phyloP scores from a whole-genome alignment of 2,888 invertebrate species.

The Drosophila rellima region DNA sequence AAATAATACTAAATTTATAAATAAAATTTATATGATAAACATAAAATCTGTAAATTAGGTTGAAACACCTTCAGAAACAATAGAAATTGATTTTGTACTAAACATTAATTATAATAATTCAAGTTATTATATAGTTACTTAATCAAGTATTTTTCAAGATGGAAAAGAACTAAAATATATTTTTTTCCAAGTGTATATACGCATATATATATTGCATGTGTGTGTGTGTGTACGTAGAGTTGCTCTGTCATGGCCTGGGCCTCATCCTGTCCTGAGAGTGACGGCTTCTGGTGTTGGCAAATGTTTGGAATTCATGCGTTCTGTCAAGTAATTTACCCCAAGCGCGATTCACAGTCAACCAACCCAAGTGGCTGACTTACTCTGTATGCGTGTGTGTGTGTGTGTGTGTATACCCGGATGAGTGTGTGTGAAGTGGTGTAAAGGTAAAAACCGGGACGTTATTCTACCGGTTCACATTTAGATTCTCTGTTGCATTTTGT shows the following conservation, averaged over 20 bases:
- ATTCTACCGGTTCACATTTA: conserved; percentile 14
- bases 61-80: too few species aligned
- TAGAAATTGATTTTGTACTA: too few species aligned
- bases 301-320: conserved; percentile 74
- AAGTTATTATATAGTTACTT: too few species aligned
- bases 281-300: conserved; percentile 65
- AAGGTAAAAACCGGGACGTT: conserved; percentile 31
- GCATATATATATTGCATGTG: neutral
- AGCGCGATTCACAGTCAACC: conserved; percentile 49
- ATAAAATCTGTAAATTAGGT: too few species aligned
- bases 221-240: conserved; percentile 25
- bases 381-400: conserved; percentile 15
- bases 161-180: too few species aligned
- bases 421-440: conserved; percentile 35
- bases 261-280: conserved; percentile 53
- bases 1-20: too few species aligned
- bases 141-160: too few species aligned
- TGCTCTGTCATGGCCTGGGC: conserved; percentile 53
- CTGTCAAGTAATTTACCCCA: conserved; percentile 70
- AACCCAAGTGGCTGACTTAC: conserved; percentile 42
- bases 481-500: conserved; percentile 26
- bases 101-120: too few species aligned
- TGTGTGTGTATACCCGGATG: conserved; percentile 10
- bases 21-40: too few species aligned
- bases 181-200: too few species aligned